These are phyloP conservation scores for Pogonomyrmex californicus DNA, from an alignment of 1,140 invertebrate genomes.

Conservation along the genomic window DNA sequence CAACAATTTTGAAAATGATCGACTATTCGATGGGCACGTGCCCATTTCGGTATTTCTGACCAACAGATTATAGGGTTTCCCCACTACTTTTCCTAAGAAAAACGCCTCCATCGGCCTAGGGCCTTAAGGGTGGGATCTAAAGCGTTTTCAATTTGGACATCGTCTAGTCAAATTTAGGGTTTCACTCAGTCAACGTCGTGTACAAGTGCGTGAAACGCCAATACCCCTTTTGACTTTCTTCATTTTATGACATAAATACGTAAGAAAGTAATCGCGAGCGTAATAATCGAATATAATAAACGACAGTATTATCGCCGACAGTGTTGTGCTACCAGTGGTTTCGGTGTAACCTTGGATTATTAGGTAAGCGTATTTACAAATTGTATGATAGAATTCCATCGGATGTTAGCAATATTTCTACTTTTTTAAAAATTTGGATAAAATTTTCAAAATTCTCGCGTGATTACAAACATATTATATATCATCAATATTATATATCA, in stretches of 20 bases:
- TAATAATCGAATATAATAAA: background rate
- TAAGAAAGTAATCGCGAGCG: background rate
- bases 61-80: constrained; percentile 58
- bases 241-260: background rate
- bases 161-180: constrained; percentile 55
- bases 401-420: background rate
- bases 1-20: constrained; percentile 62
- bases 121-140: constrained; percentile 78
- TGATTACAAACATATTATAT: background rate
- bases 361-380: constrained; percentile 65
- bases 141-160: constrained; percentile 22
- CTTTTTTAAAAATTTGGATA: background rate
- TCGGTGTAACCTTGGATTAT: constrained; percentile 68
- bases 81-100: constrained; percentile 66
- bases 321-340: constrained; percentile 74
- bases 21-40: constrained; percentile 62
- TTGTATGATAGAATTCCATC: background rate
- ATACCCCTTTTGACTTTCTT: background rate
- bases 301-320: background rate
- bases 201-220: background rate
- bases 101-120: constrained; percentile 45
- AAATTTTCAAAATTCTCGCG: background rate
- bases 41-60: constrained; percentile 44
- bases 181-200: background rate
- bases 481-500: background rate